phyloP scores from a whole-genome alignment of 1,140 invertebrate species.

The Drosophila rufa region DNA sequence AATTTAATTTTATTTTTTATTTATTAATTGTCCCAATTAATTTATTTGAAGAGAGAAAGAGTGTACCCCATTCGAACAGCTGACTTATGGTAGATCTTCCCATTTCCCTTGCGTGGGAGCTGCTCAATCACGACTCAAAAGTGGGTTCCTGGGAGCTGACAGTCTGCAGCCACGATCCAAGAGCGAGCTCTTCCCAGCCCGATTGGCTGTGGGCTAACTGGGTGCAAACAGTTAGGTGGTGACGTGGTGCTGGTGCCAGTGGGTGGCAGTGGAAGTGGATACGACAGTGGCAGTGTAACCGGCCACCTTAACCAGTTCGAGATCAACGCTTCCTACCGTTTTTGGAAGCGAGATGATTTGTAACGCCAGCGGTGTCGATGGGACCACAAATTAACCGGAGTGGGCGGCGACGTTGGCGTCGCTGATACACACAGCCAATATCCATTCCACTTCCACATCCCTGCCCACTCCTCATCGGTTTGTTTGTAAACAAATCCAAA shows the following conservation, averaged over 20 bases:
- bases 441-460: neutral
- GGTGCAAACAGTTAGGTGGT: constrained; percentile 6
- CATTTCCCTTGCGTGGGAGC: constrained; percentile 11
- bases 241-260: constrained; percentile 1
- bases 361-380: constrained; percentile 12
- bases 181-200: constrained; percentile 6
- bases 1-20: too few species aligned
- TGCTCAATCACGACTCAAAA: constrained; percentile 14
- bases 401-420: constrained; percentile 39
- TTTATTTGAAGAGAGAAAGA: neutral
- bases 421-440: constrained; percentile 20
- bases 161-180: constrained; percentile 3
- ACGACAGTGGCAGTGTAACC: constrained; percentile 50
- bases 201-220: constrained; percentile 5
- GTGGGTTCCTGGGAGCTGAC: constrained; percentile 20
- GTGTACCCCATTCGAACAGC: neutral
- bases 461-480: constrained; percentile 40
- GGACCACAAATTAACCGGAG: constrained; percentile 24
- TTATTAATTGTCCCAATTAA: too few species aligned
- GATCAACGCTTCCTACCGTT: constrained; percentile 62
- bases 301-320: constrained; percentile 42
- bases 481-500: constrained; percentile 78
- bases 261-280: neutral
- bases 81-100: neutral
- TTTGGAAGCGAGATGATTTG: constrained; percentile 49